These are phyloP conservation scores for Hirundo rustica DNA, from an alignment of 2,797 vertebrate species.

Conservation along the genomic window DNA sequence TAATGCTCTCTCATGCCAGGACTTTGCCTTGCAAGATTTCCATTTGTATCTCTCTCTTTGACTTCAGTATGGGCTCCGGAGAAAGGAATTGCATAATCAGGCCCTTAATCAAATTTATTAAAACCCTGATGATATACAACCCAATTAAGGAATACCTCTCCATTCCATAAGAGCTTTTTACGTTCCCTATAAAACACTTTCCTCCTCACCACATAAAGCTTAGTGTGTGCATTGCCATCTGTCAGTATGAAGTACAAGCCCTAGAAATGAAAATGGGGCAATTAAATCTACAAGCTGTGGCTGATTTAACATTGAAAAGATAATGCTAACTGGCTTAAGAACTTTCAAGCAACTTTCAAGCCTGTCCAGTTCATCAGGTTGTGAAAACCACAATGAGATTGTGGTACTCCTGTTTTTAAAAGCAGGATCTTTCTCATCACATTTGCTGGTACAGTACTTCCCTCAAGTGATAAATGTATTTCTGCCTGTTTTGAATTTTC, in stretches of 20 bases:
- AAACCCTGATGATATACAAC: conserved; percentile 49
- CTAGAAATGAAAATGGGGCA: conserved; percentile 25
- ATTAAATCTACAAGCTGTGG: conserved; percentile 26
- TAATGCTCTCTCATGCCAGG: background rate
- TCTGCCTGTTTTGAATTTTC: background rate
- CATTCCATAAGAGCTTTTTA: conserved; percentile 41
- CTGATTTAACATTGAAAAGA: conserved; percentile 43
- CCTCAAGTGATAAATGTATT: background rate
- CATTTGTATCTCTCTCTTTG: background rate
- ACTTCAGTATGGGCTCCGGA: background rate
- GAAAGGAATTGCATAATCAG: background rate
- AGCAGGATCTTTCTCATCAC: background rate
- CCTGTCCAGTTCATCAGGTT: background rate
- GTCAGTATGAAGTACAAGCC: background rate
- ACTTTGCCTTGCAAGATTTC: background rate
- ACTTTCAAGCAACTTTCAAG: background rate
- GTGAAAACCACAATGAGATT: background rate
- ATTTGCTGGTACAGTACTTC: background rate
- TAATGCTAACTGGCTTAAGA: conserved; percentile 21
- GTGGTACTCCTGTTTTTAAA: background rate
- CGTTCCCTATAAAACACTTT: conserved; percentile 54
- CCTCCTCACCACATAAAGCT: conserved; percentile 43
- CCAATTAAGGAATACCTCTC: conserved; percentile 48
- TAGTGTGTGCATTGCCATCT: background rate
- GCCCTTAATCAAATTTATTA: conserved; percentile 30